Percentiles rank a stretch among this genome's conserved stretches.
These are phyloP conservation scores for Ailuropoda melanoleuca DNA, from an alignment of 2,113 vertebrate species.

Conservation along the genomic window DNA sequence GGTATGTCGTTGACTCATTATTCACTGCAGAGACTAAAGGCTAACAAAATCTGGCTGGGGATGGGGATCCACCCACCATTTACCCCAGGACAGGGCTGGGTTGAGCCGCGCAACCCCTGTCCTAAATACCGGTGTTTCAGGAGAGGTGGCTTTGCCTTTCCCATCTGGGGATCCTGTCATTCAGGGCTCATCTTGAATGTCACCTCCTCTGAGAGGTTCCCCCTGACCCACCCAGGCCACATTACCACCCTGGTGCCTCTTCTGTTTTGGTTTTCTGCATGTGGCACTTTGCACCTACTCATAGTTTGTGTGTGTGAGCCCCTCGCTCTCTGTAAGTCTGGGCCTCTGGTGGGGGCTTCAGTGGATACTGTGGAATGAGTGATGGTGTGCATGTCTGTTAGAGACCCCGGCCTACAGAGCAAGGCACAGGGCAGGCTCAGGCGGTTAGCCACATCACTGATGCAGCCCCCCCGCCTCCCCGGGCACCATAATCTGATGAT, in stretches of 20 bases:
- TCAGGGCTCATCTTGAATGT: background rate
- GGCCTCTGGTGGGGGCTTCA: background rate
- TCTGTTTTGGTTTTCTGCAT: background rate
- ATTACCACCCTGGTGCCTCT: background rate
- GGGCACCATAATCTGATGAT: accelerated
- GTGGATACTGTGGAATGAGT: background rate
- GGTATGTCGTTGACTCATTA: background rate
- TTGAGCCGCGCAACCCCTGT: background rate
- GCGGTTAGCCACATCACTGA: background rate
- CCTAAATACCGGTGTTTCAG: background rate
- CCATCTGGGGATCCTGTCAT: background rate
- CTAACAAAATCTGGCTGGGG: background rate
- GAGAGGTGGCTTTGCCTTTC: background rate
- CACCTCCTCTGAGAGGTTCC: background rate
- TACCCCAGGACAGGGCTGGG: background rate
- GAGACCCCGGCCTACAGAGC: background rate
- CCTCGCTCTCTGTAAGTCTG: background rate
- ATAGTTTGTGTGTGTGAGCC: background rate
- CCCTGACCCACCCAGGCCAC: background rate
- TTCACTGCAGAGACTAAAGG: background rate
- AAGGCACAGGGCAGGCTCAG: background rate
- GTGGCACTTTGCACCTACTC: background rate
- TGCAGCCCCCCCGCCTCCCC: accelerated
- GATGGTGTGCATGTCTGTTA: background rate
- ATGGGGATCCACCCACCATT: background rate